Evolutionary conservation across 2,888 invertebrate genomes (phyloP).

Genomic region (Abrostola tripartita): DNA sequence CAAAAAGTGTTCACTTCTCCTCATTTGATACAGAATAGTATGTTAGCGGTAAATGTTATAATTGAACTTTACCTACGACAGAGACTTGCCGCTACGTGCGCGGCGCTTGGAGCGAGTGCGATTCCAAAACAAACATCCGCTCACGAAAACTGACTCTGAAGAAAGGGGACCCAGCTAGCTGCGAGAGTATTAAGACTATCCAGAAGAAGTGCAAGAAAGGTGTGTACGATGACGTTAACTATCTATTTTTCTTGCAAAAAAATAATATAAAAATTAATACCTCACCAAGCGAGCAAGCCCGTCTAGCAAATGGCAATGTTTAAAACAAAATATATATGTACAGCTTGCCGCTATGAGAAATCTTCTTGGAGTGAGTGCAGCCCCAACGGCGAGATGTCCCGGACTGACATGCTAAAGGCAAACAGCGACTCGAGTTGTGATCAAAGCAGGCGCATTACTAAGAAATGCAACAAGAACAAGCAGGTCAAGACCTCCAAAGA

Average conservation of each 20-base stretch:
- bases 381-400: slow-evolving; percentile 93
- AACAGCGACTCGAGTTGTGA: slow-evolving; percentile 95
- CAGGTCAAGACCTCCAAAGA: slow-evolving; percentile 90
- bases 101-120: slow-evolving; percentile 96
- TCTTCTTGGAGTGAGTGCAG: slow-evolving; percentile 95
- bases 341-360: slow-evolving; percentile 96
- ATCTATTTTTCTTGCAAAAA: too few relatives aligned
- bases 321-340: slow-evolving; percentile 22
- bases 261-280: background rate
- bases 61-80: slow-evolving; percentile 63
- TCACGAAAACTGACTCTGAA: slow-evolving; percentile 94
- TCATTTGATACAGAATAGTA: too few relatives aligned
- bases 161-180: slow-evolving; percentile 93
- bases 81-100: slow-evolving; percentile 95
- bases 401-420: slow-evolving; percentile 94
- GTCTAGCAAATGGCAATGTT: too few relatives aligned
- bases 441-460: slow-evolving; percentile 93
- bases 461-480: slow-evolving; percentile 94
- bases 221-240: too few relatives aligned
- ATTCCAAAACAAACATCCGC: slow-evolving; percentile 94
- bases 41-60: background rate
- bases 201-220: slow-evolving; percentile 98
- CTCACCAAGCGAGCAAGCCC: too few relatives aligned
- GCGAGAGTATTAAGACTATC: slow-evolving; percentile 94
- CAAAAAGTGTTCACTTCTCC: too few relatives aligned